These are phyloP conservation scores for Oostethus manadensis DNA, from an alignment of 2,113 vertebrate species.

Conservation along the genomic window DNA sequence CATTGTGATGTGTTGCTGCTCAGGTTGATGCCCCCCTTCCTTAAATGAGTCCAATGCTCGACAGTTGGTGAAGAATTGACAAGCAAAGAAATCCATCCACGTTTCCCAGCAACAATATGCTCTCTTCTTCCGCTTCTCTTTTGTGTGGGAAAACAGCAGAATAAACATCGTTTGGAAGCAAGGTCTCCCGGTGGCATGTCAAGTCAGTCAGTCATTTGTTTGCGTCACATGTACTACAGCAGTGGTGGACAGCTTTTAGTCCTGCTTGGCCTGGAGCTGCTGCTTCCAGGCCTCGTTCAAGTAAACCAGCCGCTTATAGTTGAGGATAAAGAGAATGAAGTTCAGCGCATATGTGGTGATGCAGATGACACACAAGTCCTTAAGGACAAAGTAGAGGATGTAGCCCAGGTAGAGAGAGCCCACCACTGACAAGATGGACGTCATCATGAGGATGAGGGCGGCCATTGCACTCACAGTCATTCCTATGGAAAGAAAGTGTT, in stretches of 20 bases:
- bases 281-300: slow-evolving; percentile 99
- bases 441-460: slow-evolving; percentile 94
- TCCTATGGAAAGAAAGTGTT: slow-evolving; percentile 78
- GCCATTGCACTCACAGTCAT: slow-evolving; percentile 96
- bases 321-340: slow-evolving; percentile 96
- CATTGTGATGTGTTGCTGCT: slow-evolving; percentile 29
- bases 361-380: slow-evolving; percentile 97
- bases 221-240: slow-evolving; percentile 40
- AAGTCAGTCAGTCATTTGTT: slow-evolving; percentile 60
- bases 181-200: slow-evolving; percentile 84
- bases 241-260: slow-evolving; percentile 73
- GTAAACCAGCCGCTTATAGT: slow-evolving; percentile 99
- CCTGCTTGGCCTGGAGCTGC: slow-evolving; percentile 90
- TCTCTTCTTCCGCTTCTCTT: slow-evolving; percentile 51
- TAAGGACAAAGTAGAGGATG: slow-evolving; percentile 99
- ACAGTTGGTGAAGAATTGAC: slow-evolving; percentile 62
- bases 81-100: slow-evolving; percentile 58
- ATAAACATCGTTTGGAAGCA: slow-evolving; percentile 94
- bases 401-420: slow-evolving; percentile 96
- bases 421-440: slow-evolving; percentile 92
- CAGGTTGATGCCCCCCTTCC: slow-evolving; percentile 27
- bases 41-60: slow-evolving; percentile 48
- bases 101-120: slow-evolving; percentile 63
- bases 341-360: slow-evolving; percentile 93
- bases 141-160: slow-evolving; percentile 77